Evolutionary conservation across 2,888 invertebrate species (phyloP).

Genomic region (Pterostichus madidus): DNA sequence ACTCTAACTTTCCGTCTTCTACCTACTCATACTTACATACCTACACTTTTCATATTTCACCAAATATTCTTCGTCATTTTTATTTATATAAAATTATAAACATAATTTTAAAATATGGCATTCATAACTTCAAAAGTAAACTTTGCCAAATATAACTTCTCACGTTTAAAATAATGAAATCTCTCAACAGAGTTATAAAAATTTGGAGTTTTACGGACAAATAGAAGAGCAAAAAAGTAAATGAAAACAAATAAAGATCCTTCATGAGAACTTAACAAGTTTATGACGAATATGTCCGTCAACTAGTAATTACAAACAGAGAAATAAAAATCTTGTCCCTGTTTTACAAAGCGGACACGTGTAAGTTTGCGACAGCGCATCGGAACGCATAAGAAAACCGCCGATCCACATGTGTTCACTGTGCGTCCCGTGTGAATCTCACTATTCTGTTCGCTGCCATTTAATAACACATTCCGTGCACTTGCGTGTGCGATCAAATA

Average conservation of each 20-base stretch:
- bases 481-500: slow-evolving; percentile 60
- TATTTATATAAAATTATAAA: slow-evolving; percentile 28
- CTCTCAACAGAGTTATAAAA: not conserved
- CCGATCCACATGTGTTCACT: slow-evolving; percentile 13
- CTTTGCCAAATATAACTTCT: slow-evolving; percentile 25
- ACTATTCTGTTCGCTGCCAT: slow-evolving; percentile 33
- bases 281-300: slow-evolving; percentile 29
- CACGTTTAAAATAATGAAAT: slow-evolving; percentile 31
- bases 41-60: not conserved
- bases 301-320: slow-evolving; percentile 49
- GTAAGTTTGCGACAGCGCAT: slow-evolving; percentile 23
- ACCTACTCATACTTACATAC: slow-evolving; percentile 37
- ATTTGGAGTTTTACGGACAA: not conserved
- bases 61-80: slow-evolving; percentile 15
- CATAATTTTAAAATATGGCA: slow-evolving; percentile 1
- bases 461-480: slow-evolving; percentile 65
- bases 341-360: slow-evolving; percentile 3
- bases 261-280: slow-evolving; percentile 26
- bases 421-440: slow-evolving; percentile 61
- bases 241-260: slow-evolving; percentile 12
- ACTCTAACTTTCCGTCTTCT: slow-evolving; percentile 22
- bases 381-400: slow-evolving; percentile 31
- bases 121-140: slow-evolving; percentile 4
- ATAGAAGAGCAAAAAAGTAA: slow-evolving; percentile 26
- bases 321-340: slow-evolving; percentile 40